Percentiles rank a stretch among this genome's conserved stretches.
Evolutionary conservation across 2,888 invertebrate genomes (phyloP).

Genomic region (Latheticus oryzae): DNA sequence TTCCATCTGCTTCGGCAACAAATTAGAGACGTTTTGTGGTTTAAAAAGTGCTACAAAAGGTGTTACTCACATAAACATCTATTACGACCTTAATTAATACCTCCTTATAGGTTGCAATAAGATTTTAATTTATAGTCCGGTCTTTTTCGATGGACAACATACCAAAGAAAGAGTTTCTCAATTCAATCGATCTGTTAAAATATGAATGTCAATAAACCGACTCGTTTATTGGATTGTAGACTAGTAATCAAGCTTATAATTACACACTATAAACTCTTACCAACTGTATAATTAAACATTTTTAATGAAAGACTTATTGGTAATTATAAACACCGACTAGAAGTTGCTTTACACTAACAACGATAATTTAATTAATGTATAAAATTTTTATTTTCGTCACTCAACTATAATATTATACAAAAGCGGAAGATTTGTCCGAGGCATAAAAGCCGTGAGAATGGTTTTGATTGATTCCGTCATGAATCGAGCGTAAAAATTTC

Average conservation of each 20-base stretch:
- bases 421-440: slow-evolving; percentile 1
- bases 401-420: too few relatives aligned
- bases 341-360: slow-evolving; percentile 15
- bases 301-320: slow-evolving; percentile 33
- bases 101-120: slow-evolving; percentile 20
- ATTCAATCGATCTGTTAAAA: slow-evolving; percentile 18
- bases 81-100: slow-evolving; percentile 29
- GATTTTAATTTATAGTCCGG: slow-evolving; percentile 19
- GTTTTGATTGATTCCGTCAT: slow-evolving; percentile 19
- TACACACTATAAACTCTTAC: slow-evolving; percentile 28
- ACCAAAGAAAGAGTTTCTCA: slow-evolving; percentile 15
- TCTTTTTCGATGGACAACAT: slow-evolving; percentile 2
- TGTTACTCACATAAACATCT: slow-evolving; percentile 27
- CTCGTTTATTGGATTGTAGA: slow-evolving; percentile 29
- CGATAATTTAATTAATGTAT: slow-evolving; percentile 31
- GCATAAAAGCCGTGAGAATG: slow-evolving; percentile 20
- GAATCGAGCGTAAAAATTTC: slow-evolving; percentile 22
- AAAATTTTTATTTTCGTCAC: too few relatives aligned
- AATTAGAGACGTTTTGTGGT: slow-evolving; percentile 24
- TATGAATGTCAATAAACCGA: slow-evolving; percentile 32
- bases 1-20: slow-evolving; percentile 10
- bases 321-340: slow-evolving; percentile 30
- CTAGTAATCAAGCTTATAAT: slow-evolving; percentile 30
- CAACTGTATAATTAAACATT: slow-evolving; percentile 30
- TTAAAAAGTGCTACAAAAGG: slow-evolving; percentile 25